A percentile compares a stretch with the other conserved stretches of the same genome.
phyloP scores from a whole-genome alignment of 2,888 invertebrate species.

The Drosophila putrida region DNA sequence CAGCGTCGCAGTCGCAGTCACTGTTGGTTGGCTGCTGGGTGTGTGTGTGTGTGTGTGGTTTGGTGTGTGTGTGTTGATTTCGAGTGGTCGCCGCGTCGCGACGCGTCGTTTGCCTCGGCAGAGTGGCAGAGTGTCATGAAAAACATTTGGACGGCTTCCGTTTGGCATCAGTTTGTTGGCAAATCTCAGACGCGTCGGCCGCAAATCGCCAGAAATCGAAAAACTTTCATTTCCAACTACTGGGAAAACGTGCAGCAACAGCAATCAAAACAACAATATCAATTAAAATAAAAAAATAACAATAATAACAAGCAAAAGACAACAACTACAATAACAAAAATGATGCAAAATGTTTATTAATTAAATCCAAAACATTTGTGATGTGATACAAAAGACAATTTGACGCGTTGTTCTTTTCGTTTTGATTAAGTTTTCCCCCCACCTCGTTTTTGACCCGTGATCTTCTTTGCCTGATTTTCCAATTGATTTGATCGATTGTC shows the following conservation, averaged over 20 bases:
- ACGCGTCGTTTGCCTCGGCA: constrained; percentile 18
- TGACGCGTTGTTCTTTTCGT: constrained; percentile 64
- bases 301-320: constrained; percentile 17
- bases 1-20: constrained; percentile 22
- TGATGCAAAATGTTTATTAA: constrained; percentile 44
- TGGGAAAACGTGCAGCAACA: constrained; percentile 36
- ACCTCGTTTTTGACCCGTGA: constrained; percentile 1
- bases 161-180: constrained; percentile 83
- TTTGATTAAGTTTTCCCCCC: constrained; percentile 60
- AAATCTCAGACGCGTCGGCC: constrained; percentile 80
- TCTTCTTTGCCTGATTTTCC: constrained; percentile 16
- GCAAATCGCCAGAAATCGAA: constrained; percentile 44
- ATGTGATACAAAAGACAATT: constrained; percentile 70
- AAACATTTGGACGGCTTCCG: constrained; percentile 76
- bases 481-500: constrained; percentile 31
- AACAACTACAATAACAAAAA: constrained; percentile 22
- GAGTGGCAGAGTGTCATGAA: constrained; percentile 68
- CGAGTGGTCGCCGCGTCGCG: constrained; percentile 37
- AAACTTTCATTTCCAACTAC: constrained; percentile 1
- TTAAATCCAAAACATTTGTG: constrained; percentile 52
- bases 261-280: constrained; percentile 15
- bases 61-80: constrained; percentile 28
- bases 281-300: constrained; percentile 17
- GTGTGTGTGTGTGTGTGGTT: constrained; percentile 21
- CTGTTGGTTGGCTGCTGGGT: constrained; percentile 38